phyloP scores from a whole-genome alignment of 2,888 invertebrate species.

The Liodrosophila aerea region DNA sequence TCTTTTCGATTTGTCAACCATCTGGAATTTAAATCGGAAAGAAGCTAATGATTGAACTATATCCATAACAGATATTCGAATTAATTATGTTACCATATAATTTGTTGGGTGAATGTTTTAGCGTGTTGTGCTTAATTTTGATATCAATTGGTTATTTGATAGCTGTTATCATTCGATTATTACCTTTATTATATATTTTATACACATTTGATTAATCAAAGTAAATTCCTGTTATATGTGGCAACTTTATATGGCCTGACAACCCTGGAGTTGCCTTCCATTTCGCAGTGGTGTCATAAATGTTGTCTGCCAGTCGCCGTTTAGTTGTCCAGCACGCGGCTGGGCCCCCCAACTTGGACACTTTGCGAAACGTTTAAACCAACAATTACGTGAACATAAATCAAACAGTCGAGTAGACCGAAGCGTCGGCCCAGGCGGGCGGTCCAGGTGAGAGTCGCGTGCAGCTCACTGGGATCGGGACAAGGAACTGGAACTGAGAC shows the following conservation, averaged over 20 bases:
- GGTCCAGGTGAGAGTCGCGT: conserved; percentile 71
- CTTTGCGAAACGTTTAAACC: conserved; percentile 81
- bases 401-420: conserved; percentile 80
- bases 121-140: too few species aligned
- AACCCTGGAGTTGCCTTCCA: conserved; percentile 63
- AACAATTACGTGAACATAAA: conserved; percentile 83
- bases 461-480: conserved; percentile 40
- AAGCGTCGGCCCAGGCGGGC: conserved; percentile 52
- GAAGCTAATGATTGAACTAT: too few species aligned
- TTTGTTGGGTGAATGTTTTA: too few species aligned
- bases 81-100: too few species aligned
- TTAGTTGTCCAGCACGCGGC: neutral
- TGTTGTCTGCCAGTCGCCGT: conserved; percentile 30
- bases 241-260: conserved; percentile 27
- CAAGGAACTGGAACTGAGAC: neutral
- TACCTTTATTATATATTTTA: too few species aligned
- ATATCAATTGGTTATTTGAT: too few species aligned
- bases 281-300: conserved; percentile 63
- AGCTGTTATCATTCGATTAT: too few species aligned
- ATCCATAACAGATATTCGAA: too few species aligned
- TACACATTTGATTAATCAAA: too few species aligned
- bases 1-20: too few species aligned
- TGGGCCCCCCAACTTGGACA: conserved; percentile 44
- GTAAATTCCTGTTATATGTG: too few species aligned
- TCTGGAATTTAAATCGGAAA: too few species aligned